Percentiles rank a stretch among this genome's conserved stretches.
Evolutionary conservation across 1,140 invertebrate genomes (phyloP).

Genomic region (Papilio helenus): DNA sequence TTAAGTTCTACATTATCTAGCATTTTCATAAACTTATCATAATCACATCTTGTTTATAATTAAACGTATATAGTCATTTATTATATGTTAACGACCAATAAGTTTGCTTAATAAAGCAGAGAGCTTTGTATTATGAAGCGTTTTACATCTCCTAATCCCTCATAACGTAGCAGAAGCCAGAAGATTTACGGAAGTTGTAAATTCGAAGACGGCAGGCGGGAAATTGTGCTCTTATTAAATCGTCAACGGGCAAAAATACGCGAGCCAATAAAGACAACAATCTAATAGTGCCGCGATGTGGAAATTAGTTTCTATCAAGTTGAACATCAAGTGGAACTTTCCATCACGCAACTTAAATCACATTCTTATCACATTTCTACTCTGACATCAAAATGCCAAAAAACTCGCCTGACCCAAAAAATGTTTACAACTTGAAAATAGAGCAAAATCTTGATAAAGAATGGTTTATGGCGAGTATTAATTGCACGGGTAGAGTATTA

Average conservation of each 20-base stretch:
- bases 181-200: slow-evolving; percentile 43
- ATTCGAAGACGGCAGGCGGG: slow-evolving; percentile 33
- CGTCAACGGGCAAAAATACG: slow-evolving; percentile 40
- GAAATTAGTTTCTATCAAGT: slow-evolving; percentile 24
- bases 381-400: slow-evolving; percentile 15
- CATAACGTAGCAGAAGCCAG: slow-evolving; percentile 13
- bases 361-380: slow-evolving; percentile 21
- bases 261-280: slow-evolving; percentile 29
- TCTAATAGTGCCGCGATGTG: slow-evolving; percentile 22
- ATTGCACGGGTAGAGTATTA: slow-evolving; percentile 17
- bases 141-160: slow-evolving; percentile 20
- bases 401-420: slow-evolving; percentile 22
- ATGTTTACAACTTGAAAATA: slow-evolving; percentile 26
- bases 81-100: slow-evolving; percentile 17
- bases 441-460: slow-evolving; percentile 33
- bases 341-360: not conserved
- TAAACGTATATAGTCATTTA: not conserved
- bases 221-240: slow-evolving; percentile 42
- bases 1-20: too few species aligned
- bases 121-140: slow-evolving; percentile 1
- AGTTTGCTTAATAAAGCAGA: slow-evolving; percentile 20
- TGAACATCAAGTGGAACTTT: not conserved
- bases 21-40: too few species aligned
- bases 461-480: slow-evolving; percentile 33
- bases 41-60: not conserved